phyloP scores from a whole-genome alignment of 2,113 vertebrate genomes.

The Xerus inauris region DNA sequence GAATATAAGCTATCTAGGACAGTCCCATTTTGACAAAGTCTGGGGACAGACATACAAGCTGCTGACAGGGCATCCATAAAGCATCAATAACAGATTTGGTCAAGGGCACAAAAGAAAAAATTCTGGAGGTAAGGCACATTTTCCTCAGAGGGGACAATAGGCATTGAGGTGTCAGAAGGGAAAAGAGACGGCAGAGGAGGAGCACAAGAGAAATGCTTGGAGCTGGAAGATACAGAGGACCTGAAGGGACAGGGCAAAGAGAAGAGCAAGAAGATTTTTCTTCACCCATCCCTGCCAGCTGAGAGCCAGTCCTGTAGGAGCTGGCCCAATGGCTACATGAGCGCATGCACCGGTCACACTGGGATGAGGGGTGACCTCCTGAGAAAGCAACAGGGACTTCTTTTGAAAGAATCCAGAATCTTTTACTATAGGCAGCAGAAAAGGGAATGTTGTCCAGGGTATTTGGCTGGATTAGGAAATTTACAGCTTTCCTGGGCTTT shows the following conservation, averaged over 20 bases:
- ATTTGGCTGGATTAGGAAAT: background rate
- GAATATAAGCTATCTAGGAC: background rate
- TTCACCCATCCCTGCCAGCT: background rate
- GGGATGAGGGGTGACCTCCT: background rate
- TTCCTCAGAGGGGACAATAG: background rate
- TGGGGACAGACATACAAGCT: background rate
- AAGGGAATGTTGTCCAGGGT: background rate
- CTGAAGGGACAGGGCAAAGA: background rate
- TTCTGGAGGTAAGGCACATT: background rate
- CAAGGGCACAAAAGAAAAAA: background rate
- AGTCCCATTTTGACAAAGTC: background rate
- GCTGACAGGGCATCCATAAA: background rate
- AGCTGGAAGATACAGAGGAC: background rate
- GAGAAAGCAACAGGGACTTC: background rate
- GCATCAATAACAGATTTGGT: background rate
- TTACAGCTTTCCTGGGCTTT: background rate
- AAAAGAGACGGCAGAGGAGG: background rate
- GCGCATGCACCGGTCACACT: background rate
- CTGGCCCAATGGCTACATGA: background rate
- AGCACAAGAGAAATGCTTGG: background rate
- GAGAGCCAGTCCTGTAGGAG: background rate
- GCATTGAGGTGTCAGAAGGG: background rate
- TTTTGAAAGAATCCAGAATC: background rate
- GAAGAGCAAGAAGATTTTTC: background rate
- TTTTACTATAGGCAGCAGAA: background rate